Conservation (phyloP, 2,888 invertebrate species). For the Nomada ruficornis region DNA sequence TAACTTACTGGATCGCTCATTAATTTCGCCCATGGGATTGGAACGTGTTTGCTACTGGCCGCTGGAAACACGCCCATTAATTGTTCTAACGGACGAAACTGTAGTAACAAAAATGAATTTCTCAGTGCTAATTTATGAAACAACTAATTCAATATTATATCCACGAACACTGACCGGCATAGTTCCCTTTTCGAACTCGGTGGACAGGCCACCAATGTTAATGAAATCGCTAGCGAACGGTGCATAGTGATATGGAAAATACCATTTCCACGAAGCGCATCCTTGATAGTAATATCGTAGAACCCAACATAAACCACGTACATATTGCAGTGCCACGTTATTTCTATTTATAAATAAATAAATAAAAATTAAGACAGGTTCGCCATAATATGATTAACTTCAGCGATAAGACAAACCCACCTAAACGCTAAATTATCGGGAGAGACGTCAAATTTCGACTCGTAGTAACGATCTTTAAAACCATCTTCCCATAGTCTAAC, state of each 20-base stretch:
- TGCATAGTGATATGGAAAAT: constrained; percentile 99
- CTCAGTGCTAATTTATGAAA: neutral
- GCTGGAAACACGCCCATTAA: constrained; percentile 99
- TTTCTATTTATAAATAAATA: constrained; percentile 49
- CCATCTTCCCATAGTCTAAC: constrained; percentile 98
- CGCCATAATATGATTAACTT: neutral
- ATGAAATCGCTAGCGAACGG: constrained; percentile 99
- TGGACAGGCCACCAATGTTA: constrained; percentile 93
- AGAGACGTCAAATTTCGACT: constrained; percentile 95
- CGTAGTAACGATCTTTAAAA: constrained; percentile 99
- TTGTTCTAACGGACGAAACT: constrained; percentile 99
- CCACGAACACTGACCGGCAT: constrained; percentile 89
- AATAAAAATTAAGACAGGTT: neutral
- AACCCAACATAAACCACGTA: constrained; percentile 98
- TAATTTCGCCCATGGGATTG: constrained; percentile 95
- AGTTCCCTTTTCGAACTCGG: constrained; percentile 94
- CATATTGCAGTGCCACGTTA: constrained; percentile 96
- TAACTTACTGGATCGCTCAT: constrained; percentile 94
- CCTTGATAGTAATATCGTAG: constrained; percentile 99
- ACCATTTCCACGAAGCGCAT: constrained; percentile 99
- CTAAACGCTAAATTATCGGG: constrained; percentile 93
- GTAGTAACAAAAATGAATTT: constrained; percentile 61
- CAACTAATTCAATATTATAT: neutral
- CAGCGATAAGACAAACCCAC: constrained; percentile 75
- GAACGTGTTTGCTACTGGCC: constrained; percentile 97